Evolutionary conservation across 2,888 invertebrate genomes (phyloP).

Genomic region (Melolontha melolontha): DNA sequence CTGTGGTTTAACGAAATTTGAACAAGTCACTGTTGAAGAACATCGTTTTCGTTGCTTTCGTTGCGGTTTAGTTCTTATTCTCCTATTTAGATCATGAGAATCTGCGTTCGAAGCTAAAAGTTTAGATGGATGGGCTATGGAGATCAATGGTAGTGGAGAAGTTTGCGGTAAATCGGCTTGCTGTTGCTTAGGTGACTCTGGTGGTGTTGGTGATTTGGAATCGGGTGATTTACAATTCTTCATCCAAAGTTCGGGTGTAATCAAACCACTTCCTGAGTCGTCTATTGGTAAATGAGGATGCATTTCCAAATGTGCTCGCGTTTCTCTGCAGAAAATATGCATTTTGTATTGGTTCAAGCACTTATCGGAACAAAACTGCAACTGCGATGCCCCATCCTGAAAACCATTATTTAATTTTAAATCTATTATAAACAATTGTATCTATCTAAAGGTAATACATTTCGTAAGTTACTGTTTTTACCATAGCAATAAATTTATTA

Average conservation of each 20-base stretch:
- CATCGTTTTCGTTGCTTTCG: conserved; percentile 64
- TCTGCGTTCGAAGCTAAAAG: conserved; percentile 65
- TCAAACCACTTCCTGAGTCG: conserved; percentile 66
- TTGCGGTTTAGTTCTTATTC: conserved; percentile 61
- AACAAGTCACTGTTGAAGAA: conserved; percentile 66
- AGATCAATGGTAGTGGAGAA: conserved; percentile 74
- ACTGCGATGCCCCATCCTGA: conserved; percentile 89
- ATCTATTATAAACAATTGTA: too few species aligned
- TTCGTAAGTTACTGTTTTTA: too few species aligned
- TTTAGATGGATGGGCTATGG: conserved; percentile 76
- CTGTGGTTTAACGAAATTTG: conserved; percentile 63
- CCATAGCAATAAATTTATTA: too few species aligned
- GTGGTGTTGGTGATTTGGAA: conserved; percentile 68
- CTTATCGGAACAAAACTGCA: conserved; percentile 93
- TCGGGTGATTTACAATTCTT: conserved; percentile 76
- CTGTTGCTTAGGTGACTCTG: conserved; percentile 63
- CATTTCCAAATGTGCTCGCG: conserved; percentile 90
- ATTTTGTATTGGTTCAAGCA: conserved; percentile 97
- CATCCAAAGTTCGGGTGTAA: conserved; percentile 93
- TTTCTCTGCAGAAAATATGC: conserved; percentile 95
- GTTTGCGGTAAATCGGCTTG: conserved; percentile 57
- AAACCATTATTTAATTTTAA: conserved; percentile 43
- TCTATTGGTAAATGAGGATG: conserved; percentile 76
- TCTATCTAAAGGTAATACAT: too few species aligned
- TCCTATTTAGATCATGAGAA: conserved; percentile 60